Evolutionary conservation across 2,113 vertebrate species (phyloP).

Genomic region (Datnioides undecimradiatus): DNA sequence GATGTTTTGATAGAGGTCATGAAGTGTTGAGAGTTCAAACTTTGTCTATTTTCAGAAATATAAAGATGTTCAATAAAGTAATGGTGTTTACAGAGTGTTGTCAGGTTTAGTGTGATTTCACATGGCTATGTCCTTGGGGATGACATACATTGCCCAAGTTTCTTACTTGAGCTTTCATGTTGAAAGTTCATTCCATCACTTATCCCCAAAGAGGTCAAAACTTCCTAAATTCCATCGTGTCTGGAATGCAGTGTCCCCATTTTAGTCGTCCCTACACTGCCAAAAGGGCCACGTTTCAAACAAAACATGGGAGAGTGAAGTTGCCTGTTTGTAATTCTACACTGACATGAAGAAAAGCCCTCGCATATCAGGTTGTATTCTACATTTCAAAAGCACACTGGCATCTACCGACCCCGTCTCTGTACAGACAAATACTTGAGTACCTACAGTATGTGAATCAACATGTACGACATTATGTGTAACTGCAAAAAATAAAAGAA

Average conservation of each 20-base stretch:
- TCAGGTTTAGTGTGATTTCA: neutral
- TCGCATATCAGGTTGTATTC: constrained; percentile 51
- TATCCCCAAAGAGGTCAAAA: neutral
- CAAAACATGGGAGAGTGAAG: constrained; percentile 23
- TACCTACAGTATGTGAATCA: constrained; percentile 62
- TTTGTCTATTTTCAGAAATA: constrained; percentile 12
- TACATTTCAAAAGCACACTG: constrained; percentile 76
- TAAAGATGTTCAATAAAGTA: constrained; percentile 6
- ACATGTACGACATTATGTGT: constrained; percentile 58
- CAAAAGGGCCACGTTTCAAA: constrained; percentile 21
- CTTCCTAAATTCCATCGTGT: neutral
- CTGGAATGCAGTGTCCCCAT: neutral
- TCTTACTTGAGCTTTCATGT: neutral
- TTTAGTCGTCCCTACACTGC: constrained; percentile 11
- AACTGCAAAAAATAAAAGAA: constrained; percentile 75
- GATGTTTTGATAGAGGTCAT: constrained; percentile 24
- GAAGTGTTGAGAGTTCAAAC: constrained; percentile 5
- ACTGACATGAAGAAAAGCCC: constrained; percentile 3
- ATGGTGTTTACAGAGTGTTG: neutral
- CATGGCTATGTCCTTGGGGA: neutral
- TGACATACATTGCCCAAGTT: neutral
- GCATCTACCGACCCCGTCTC: constrained; percentile 41
- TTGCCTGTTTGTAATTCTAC: constrained; percentile 13
- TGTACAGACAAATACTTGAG: constrained; percentile 57
- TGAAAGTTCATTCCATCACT: neutral